A percentile compares a stretch with the other conserved stretches of the same genome.
phyloP scores from a whole-genome alignment of 2,888 invertebrate species.

The Neoscelio sp. region DNA sequence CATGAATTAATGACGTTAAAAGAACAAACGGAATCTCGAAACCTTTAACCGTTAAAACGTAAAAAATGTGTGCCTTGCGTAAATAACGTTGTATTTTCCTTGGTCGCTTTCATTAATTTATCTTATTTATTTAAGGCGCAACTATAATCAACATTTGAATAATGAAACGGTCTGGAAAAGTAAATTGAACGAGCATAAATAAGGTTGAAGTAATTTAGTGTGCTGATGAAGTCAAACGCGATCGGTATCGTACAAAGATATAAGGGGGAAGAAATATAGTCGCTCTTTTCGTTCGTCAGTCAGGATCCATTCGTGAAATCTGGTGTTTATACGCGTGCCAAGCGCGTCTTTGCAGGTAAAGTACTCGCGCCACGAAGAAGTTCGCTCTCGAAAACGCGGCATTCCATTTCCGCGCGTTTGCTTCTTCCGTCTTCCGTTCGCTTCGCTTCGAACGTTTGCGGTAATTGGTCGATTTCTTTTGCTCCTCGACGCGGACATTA shows the following conservation, averaged over 20 bases:
- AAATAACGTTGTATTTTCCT: constrained; percentile 2
- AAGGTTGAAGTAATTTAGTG: no score
- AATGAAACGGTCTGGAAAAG: constrained; percentile 2
- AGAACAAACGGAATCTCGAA: no score
- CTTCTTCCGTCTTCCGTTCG: constrained; percentile 30
- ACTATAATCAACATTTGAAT: constrained; percentile 14
- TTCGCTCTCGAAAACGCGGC: constrained; percentile 18
- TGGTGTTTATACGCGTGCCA: constrained; percentile 56
- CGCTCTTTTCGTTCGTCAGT: constrained; percentile 16
- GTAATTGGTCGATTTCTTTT: constrained; percentile 62
- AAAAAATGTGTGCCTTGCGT: constrained; percentile 11
- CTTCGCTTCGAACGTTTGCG: constrained; percentile 18
- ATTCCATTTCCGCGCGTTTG: constrained; percentile 42
- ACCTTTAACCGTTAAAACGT: constrained; percentile 1
- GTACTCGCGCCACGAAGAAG: constrained; percentile 35
- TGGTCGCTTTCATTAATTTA: constrained; percentile 16
- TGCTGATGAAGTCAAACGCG: no score
- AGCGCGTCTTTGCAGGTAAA: constrained; percentile 7
- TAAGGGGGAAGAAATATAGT: no score
- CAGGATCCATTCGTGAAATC: constrained; percentile 42
- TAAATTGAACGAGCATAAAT: no score
- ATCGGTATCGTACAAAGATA: no score
- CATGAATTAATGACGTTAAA: no score
- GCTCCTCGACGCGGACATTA: not conserved
- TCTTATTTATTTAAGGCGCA: constrained; percentile 33